phyloP scores from a whole-genome alignment of 2,797 vertebrate genomes.

The Nyctalus aviator region DNA sequence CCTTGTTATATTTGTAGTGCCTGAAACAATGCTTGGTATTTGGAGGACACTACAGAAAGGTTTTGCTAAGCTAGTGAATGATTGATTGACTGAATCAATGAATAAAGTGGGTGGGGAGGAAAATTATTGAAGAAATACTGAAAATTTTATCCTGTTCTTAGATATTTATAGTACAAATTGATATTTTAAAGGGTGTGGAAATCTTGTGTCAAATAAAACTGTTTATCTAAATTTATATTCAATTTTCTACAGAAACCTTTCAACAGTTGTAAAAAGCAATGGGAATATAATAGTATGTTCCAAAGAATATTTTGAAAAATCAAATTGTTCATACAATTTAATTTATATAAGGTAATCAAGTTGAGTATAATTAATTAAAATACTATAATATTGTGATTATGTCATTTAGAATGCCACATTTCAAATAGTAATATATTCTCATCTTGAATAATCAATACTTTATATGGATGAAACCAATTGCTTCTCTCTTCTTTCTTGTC shows the following conservation, averaged over 20 bases:
- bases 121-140: neutral
- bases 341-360: neutral
- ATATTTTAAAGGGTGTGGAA: neutral
- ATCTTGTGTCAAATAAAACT: neutral
- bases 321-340: neutral
- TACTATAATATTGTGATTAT: neutral
- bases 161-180: neutral
- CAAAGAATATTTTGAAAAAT: neutral
- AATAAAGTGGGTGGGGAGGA: neutral
- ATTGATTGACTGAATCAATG: neutral
- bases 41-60: neutral
- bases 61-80: neutral
- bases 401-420: neutral
- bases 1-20: neutral
- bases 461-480: neutral
- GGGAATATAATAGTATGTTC: neutral
- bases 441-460: neutral
- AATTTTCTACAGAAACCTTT: neutral
- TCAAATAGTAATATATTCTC: neutral
- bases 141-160: neutral
- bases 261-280: neutral
- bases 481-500: neutral
- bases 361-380: neutral
- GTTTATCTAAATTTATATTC: neutral
- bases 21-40: neutral